phyloP scores from a whole-genome alignment of 2,113 vertebrate species.

The Leucosticte australis region DNA sequence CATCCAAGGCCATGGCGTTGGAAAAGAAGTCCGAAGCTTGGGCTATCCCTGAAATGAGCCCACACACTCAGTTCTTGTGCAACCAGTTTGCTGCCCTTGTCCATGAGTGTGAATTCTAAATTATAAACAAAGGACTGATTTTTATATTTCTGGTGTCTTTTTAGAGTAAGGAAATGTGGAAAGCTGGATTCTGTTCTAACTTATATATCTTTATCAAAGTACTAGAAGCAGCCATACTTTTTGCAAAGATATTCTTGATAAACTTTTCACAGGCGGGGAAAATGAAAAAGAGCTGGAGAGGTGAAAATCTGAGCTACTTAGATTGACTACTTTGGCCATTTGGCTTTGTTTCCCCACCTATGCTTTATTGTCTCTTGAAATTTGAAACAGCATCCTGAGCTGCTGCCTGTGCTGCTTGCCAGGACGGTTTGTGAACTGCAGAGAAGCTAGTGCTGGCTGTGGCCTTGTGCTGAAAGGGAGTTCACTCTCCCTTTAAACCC shows the following conservation, averaged over 20 bases:
- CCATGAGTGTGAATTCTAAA: neutral
- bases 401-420: neutral
- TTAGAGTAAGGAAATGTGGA: neutral
- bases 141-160: neutral
- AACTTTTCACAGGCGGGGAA: neutral
- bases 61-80: neutral
- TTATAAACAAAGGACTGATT: neutral
- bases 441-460: neutral
- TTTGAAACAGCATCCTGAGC: neutral
- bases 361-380: neutral
- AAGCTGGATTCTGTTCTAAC: neutral
- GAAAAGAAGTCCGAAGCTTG: neutral
- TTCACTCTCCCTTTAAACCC: neutral
- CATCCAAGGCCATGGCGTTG: fast-evolving
- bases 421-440: neutral
- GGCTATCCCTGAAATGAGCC: neutral
- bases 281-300: neutral
- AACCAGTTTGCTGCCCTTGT: neutral
- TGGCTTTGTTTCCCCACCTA: neutral
- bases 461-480: neutral
- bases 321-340: neutral
- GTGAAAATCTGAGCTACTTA: neutral
- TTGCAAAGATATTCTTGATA: neutral
- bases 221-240: neutral
- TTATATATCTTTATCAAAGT: neutral